A percentile compares a stretch with the other conserved stretches of the same genome.
phyloP scores from a whole-genome alignment of 2,888 invertebrate species.

The Belgica antarctica region DNA sequence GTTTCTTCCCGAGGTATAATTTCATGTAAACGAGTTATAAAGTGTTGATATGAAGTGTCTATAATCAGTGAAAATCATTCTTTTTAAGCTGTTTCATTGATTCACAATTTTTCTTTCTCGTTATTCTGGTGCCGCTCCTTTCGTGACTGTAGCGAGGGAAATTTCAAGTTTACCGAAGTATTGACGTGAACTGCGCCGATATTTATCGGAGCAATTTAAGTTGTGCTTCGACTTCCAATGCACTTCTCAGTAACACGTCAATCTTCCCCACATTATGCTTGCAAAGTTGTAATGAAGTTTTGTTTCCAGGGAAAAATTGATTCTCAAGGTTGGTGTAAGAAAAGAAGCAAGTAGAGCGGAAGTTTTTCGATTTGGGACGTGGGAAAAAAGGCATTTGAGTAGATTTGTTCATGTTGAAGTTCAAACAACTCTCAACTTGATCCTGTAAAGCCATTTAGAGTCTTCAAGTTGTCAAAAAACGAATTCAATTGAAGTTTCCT shows the following conservation, averaged over 20 bases:
- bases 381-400: too few species aligned
- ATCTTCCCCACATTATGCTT: too few species aligned
- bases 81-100: neutral
- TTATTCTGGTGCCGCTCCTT: neutral
- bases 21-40: conserved; percentile 24
- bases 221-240: too few species aligned
- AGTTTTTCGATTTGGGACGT: neutral
- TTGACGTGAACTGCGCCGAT: too few species aligned
- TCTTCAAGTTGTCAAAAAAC: too few species aligned
- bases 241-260: neutral
- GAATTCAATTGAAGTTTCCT: too few species aligned
- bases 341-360: neutral
- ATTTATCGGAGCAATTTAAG: neutral
- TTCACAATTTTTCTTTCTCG: neutral
- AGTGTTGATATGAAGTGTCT: conserved; percentile 23
- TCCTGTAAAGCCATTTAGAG: too few species aligned
- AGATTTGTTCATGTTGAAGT: too few species aligned
- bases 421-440: too few species aligned
- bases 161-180: neutral
- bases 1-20: neutral
- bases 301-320: neutral
- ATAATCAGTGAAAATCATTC: conserved; percentile 11
- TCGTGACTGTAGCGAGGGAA: neutral
- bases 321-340: conserved; percentile 1
- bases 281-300: neutral